Evolutionary conservation across 2,113 vertebrate species (phyloP).

Genomic region (Hippolais icterina): DNA sequence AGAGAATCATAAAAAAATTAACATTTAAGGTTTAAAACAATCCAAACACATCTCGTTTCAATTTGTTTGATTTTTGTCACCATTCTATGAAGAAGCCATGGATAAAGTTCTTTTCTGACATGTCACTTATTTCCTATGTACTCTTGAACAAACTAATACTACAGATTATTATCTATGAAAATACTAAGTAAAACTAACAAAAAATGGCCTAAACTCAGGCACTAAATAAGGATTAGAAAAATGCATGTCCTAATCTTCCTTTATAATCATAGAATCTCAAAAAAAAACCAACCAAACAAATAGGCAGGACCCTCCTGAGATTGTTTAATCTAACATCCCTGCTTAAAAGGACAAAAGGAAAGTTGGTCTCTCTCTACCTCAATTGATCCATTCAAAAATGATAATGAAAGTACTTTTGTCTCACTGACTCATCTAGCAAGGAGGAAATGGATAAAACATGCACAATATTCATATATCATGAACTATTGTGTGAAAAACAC

Average conservation of each 20-base stretch:
- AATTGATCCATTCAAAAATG: neutral
- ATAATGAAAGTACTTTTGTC: neutral
- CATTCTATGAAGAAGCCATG: neutral
- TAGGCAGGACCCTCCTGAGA: neutral
- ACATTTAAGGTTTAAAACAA: neutral
- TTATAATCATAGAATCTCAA: neutral
- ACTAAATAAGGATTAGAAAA: neutral
- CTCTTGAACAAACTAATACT: neutral
- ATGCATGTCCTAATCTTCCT: neutral
- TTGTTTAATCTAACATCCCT: neutral
- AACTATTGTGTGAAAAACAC: neutral
- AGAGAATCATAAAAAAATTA: neutral
- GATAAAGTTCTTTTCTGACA: neutral
- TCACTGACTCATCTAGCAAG: neutral
- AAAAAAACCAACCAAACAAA: neutral
- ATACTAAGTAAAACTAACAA: neutral
- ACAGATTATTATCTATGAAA: neutral
- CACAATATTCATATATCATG: neutral
- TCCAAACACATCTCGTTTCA: neutral
- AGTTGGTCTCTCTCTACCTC: neutral
- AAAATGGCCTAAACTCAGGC: neutral
- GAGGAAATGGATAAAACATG: neutral
- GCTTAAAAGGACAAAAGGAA: neutral
- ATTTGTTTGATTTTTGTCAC: neutral
- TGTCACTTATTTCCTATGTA: neutral